A percentile compares a stretch with the other conserved stretches of the same genome.
Conservation (phyloP, 2,113 vertebrate genomes). For the Gallinago undulata region DNA sequence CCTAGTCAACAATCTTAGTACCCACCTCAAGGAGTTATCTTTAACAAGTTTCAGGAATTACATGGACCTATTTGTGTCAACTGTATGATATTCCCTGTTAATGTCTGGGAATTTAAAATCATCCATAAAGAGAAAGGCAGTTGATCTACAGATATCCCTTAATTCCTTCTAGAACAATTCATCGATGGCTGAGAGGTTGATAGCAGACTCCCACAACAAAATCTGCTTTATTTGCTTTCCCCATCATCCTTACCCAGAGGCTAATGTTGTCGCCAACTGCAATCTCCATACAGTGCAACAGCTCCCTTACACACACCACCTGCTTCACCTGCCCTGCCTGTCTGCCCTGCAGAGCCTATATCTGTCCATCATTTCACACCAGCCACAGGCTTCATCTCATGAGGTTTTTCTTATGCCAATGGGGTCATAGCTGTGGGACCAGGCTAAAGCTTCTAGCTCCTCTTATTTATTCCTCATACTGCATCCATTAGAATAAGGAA, state of each 20-base stretch:
- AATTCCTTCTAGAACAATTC: background rate
- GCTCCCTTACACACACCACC: background rate
- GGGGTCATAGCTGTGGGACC: too few relatives aligned
- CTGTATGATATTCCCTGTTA: background rate
- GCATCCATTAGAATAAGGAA: rapidly evolving
- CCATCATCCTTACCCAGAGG: background rate
- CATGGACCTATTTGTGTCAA: background rate
- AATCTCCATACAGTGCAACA: background rate
- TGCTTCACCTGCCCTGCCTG: rapidly evolving
- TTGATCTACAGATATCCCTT: background rate
- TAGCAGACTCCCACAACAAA: background rate
- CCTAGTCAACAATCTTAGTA: background rate
- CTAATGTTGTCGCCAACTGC: rapidly evolving
- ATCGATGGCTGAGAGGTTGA: rapidly evolving
- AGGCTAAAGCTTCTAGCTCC: background rate
- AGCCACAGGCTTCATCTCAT: background rate
- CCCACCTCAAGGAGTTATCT: background rate
- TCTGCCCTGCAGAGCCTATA: background rate
- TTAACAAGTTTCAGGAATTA: background rate
- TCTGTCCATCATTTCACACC: background rate
- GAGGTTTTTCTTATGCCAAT: background rate
- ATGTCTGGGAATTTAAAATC: background rate
- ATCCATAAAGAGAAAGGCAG: background rate
- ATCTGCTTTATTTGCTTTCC: background rate
- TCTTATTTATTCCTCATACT: background rate